phyloP scores from a whole-genome alignment of 1,140 invertebrate genomes.

The Coenobita brevimanus region DNA sequence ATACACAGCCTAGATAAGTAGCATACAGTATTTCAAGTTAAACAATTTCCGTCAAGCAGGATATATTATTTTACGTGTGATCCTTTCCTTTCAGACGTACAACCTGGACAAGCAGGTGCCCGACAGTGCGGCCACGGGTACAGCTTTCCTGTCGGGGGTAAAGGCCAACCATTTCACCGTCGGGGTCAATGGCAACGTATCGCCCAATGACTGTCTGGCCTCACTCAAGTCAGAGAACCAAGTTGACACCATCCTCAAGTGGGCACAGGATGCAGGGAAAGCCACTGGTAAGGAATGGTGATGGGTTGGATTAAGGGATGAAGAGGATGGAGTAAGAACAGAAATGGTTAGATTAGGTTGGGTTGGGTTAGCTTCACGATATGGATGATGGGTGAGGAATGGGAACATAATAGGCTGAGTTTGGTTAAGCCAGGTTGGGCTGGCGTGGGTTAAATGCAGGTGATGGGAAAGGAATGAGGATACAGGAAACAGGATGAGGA shows the following conservation, averaged over 20 bases:
- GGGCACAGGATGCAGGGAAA: constrained; percentile 83
- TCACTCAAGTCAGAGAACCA: constrained; percentile 78
- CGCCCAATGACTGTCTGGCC: constrained; percentile 79
- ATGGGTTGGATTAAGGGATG: too few relatives aligned
- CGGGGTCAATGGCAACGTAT: constrained; percentile 84
- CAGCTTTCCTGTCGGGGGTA: constrained; percentile 88
- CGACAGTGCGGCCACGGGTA: constrained; percentile 91
- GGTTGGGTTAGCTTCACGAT: too few relatives aligned
- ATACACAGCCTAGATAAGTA: too few relatives aligned
- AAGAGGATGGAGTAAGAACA: not conserved
- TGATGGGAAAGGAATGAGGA: too few relatives aligned
- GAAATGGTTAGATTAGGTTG: too few relatives aligned
- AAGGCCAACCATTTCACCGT: constrained; percentile 88
- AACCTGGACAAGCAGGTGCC: constrained; percentile 90
- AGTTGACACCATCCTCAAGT: constrained; percentile 70
- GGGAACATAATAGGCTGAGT: too few relatives aligned
- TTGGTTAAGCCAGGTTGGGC: too few relatives aligned
- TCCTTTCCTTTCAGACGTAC: constrained; percentile 83
- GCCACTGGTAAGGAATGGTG: constrained; percentile 78
- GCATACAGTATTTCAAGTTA: too few relatives aligned
- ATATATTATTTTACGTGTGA: not conserved
- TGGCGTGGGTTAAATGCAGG: too few relatives aligned
- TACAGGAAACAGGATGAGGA: too few relatives aligned
- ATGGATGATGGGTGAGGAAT: too few relatives aligned
- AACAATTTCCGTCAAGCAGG: too few relatives aligned